These are phyloP conservation scores for Idaea straminata DNA, from an alignment of 2,888 invertebrate genomes.

Conservation along the genomic window DNA sequence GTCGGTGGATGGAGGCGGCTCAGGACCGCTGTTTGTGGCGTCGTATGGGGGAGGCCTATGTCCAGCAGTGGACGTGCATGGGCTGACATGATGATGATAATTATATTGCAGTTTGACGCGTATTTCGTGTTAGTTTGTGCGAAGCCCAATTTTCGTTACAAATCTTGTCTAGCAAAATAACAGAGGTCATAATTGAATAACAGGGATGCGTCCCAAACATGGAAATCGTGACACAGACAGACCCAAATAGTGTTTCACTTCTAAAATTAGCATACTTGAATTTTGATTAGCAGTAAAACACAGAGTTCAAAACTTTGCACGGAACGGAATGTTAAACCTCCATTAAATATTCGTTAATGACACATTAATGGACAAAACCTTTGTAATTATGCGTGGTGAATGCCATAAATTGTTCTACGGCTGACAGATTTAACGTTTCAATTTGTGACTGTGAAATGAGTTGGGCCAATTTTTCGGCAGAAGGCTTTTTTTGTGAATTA, in stretches of 20 bases:
- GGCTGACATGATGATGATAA: no score
- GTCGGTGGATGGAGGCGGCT: no score
- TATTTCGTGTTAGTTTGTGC: neutral
- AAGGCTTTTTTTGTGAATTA: slow-evolving; percentile 17
- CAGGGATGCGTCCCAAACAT: slow-evolving; percentile 17
- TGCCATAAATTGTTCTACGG: slow-evolving; percentile 46
- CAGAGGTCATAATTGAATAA: slow-evolving; percentile 23
- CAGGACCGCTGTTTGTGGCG: no score
- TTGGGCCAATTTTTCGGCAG: slow-evolving; percentile 22
- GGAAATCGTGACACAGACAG: slow-evolving; percentile 31
- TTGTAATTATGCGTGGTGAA: slow-evolving; percentile 51
- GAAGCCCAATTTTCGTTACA: neutral
- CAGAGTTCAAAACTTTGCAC: slow-evolving; percentile 46
- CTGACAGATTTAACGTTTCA: slow-evolving; percentile 35
- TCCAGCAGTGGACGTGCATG: no score
- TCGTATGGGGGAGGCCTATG: no score
- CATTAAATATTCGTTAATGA: slow-evolving; percentile 55
- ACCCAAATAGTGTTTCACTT: slow-evolving; percentile 55
- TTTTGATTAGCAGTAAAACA: slow-evolving; percentile 72
- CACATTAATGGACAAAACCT: slow-evolving; percentile 65
- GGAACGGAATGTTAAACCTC: slow-evolving; percentile 40
- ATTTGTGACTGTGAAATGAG: slow-evolving; percentile 28
- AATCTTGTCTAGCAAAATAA: neutral
- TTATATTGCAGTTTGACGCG: neutral
- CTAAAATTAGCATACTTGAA: slow-evolving; percentile 70